Evolutionary conservation across 2,113 vertebrate species (phyloP), one percentile per base, ranked within the genome.

Genomic region (Ptyas mucosa): DNA sequence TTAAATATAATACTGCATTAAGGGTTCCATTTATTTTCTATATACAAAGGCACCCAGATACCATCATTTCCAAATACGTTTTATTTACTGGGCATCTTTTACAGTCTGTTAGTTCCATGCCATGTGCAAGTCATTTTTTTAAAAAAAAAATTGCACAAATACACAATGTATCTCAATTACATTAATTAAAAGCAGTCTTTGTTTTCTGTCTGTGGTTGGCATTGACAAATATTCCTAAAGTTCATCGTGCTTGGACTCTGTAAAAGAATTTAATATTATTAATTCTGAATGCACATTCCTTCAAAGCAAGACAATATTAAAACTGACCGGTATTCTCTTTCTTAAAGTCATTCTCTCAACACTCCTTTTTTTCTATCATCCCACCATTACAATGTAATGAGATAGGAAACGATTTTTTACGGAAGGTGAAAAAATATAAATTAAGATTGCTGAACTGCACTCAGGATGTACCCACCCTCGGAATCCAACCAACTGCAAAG

Each of bases 201-300:
- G 15, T 39, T 87, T 23, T 6, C 75, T 24, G 69, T 51, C 64
- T 64, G 1, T 55, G 54, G 53, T 3, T 20, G 57, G 91, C 46
- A 23, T 46, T 29, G 81, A 11, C 0, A 8, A 88, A 55, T 34
- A 49, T 29, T 58, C 95, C 97, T 99, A 99, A 97, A 99, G 99
- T 97, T 99, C 99, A 97, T 99, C 99, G 0, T 98, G 98, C 46
- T 92, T 96, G 87, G 95, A 94, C 95, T 96, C 98, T 98, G 95
- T 12, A 95, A 93, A 91, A 49, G 85, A 94, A 93, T 93, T 55
- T 69, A 61, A 49, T 69, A 1, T 94, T n/a, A 89, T 55, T 92
- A 15, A 54, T 89, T 89, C 15, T 85, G 75, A 52, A 26, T 43
- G 15, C n/a, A 90, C 2, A 85, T 9, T 1, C 52, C 24, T 24